Conservation (phyloP, 2,113 vertebrate species). For the Amblyornis subalaris region DNA sequence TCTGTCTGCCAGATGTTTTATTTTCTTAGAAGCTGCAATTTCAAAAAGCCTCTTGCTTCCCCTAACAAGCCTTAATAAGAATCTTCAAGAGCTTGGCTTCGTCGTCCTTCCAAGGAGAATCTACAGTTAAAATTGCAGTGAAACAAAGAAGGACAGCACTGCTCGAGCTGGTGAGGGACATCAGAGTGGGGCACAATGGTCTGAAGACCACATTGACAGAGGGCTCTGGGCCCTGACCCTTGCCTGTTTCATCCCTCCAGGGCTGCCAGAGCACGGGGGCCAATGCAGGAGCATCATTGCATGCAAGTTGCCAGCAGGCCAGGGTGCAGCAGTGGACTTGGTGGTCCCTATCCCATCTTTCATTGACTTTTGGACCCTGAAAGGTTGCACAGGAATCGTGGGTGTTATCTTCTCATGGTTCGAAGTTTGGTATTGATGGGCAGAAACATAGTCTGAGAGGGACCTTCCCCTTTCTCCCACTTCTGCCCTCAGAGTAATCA, state of each 20-base stretch:
- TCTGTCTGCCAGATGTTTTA: constrained; percentile 45
- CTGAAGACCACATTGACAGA: background rate
- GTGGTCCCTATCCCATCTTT: background rate
- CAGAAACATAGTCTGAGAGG: background rate
- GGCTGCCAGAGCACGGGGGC: accelerated
- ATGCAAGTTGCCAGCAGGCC: background rate
- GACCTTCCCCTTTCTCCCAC: background rate
- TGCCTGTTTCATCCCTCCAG: background rate
- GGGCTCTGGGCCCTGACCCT: background rate
- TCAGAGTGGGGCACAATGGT: accelerated
- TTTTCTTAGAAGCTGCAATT: background rate
- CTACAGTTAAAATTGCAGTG: background rate
- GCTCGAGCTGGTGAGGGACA: background rate
- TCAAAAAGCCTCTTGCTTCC: background rate
- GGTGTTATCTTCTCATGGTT: background rate
- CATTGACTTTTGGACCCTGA: background rate
- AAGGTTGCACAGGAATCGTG: accelerated
- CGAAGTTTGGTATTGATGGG: accelerated
- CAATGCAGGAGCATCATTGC: background rate
- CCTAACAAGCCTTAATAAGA: background rate
- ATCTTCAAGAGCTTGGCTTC: background rate
- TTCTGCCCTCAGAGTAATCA: background rate
- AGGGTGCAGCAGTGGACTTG: background rate
- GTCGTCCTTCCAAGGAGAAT: background rate
- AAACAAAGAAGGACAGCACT: background rate